Conservation (phyloP, 2,888 invertebrate species). For the Tetranychus piercei region DNA sequence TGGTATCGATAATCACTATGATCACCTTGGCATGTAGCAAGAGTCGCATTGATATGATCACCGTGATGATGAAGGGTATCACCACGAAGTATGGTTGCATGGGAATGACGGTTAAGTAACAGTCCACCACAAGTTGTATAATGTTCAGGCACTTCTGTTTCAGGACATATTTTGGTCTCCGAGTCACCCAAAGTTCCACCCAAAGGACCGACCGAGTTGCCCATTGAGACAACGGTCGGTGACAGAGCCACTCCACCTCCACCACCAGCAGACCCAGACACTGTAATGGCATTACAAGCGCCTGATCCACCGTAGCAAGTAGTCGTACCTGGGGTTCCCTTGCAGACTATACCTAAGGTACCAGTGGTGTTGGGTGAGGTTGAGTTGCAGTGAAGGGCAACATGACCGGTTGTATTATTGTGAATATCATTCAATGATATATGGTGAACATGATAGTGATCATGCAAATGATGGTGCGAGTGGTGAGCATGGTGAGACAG, state of each 20-base stretch:
- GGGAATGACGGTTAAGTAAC: not conserved
- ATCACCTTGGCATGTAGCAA: not conserved
- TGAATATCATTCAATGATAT: not conserved
- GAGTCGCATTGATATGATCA: not conserved
- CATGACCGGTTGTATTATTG: not conserved
- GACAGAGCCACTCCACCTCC: not conserved
- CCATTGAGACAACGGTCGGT: not conserved
- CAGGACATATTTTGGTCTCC: not conserved
- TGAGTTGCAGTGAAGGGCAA: not conserved
- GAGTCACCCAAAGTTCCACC: not conserved
- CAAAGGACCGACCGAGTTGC: not conserved
- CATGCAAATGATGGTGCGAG: not conserved
- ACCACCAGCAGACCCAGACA: not conserved
- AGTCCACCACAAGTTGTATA: not conserved
- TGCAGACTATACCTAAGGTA: not conserved
- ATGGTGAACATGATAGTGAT: constrained; percentile 10
- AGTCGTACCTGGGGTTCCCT: not conserved
- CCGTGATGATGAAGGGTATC: not conserved
- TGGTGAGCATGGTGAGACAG: not conserved
- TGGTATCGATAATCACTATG: not conserved
- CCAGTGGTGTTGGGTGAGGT: not conserved
- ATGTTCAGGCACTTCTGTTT: not conserved
- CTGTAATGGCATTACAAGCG: not conserved
- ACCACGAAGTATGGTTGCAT: not conserved
- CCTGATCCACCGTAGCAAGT: not conserved